Evolutionary conservation across 2,888 invertebrate species (phyloP), one percentile per base, ranked within the genome.

Genomic region (Diaperis boleti): DNA sequence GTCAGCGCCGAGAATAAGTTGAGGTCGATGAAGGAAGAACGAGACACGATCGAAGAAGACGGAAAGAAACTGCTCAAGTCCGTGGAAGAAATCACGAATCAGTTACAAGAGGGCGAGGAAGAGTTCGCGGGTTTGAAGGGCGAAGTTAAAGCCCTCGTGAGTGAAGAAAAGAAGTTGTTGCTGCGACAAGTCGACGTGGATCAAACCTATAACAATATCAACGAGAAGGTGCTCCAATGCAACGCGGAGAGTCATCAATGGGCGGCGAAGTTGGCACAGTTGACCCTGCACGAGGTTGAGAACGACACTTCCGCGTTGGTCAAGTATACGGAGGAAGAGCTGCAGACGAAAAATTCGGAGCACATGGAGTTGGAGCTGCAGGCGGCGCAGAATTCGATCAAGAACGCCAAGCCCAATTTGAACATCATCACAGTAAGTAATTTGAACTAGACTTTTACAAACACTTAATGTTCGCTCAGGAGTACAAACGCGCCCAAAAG

Each of bases 131-230:
- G 82, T 22, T 78, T 90, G 0, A 90, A 90, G 68, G 84, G 88
- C 57, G 88, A 90, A 72, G 87, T 92, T 26, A 80, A 83, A 0
- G 83, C 82, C 29, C 79, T 92, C 0, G 86, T 86, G 18, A 83
- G 84, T 17, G 83, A 87, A 56, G 90, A 92, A 74, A 90, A 88
- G 64, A 87, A 89, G 59, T 78, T 89, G 3, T 92, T 91, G 74
- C 84, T 88, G 0, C 83, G 88, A 52, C 87, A 91, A 39, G 83
- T 96, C 0, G 93, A 94, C 72, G 83, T 92, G 0, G 90, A 91
- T 62, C 89, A 92, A 68, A 88, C 89, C 37, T 76, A 92, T 0
- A 87, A 85, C 49, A 85, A 85, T 1, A 82, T 86, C 57, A 84
- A 85, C 14, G 87, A 87, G 47, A 79, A 83, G 11, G 76, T 92